Evolutionary conservation across 2,888 invertebrate species (phyloP), one percentile per base, ranked within the genome.

Genomic region (Bellardia pandia): DNA sequence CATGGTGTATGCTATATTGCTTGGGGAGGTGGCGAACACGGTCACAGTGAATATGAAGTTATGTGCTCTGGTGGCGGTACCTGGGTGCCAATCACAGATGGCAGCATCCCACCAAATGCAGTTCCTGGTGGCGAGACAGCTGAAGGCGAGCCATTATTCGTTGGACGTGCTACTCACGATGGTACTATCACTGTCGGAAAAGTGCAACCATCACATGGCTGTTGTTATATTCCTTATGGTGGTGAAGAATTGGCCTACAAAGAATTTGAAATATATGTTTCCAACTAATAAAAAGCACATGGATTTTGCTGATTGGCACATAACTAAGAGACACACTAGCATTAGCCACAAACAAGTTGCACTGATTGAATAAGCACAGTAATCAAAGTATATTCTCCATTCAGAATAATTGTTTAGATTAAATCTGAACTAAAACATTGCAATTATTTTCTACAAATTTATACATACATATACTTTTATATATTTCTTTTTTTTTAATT

Each of bases 181-280:
- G 97, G 96, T 83, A 95, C 96, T 85, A 89, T 97, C 68, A 97
- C 97, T 37, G 95, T 96, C 40, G 97, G 98, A 91, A 98, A 98
- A 94, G 96, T 98, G 2, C 98, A 98, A 90, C 96, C 96, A 53
- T 97, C 97, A 9, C 97, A 97, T 91, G 96, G 95, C 40, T 96
- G 96, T 77, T 96, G 96, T 92, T 98, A 98, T 95, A 97, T 98
- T 93, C 95, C 98, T 14, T 98, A 96, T 92, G 97, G 94, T 0
- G 97, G 98, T 62, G 95, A 96, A 90, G 98, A 98, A 92, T 93
- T 97, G 81, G 95, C 96, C 71, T 97, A 96, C 94, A 95, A 95
- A n/a, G 96, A 97, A 74, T 98, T 96, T 92, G 98, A 98, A 94
- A 94, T 98, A 90, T 95, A 97, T 77, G 90, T 92, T 77, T 81